Base-by-base conservation (phyloP, 2,888 invertebrate species). In the Harmothoe impar region DNA sequence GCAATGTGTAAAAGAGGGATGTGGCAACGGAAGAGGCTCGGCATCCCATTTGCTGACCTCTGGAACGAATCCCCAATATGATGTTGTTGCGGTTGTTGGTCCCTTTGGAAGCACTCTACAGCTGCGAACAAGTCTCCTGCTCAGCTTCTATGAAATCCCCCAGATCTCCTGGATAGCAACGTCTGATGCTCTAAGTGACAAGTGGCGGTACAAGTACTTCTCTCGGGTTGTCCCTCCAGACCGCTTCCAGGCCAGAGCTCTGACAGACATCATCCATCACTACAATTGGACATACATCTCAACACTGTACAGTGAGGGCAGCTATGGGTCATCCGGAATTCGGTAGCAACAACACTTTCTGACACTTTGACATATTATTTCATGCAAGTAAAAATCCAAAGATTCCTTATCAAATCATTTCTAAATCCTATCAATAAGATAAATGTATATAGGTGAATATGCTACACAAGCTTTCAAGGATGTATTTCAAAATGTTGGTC, bases 261-360 rank as follows among this genome's bases (percentile, higher is more conserved):
- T 93, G 12, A 90, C 92, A 17, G 93, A 93, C 90, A 84, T 93
- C 17, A 29, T 93, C 72, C 20, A 81, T n/a, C 52, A 90, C 31
- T 92, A 92, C 88, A 88, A 91, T 25, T 93, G 93, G 93, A 91
- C 92, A 23, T 93, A 93, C 89, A 86, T 93, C 15, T 92, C 93
- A 0, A 90, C 93, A 0, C 35, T 93, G 23, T 93, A 92, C 91
- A 86, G 91, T 17, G 91, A 92, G 54, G 92, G 92, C 17, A 91
- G 89, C 54, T 93, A 93, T 89, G 93, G 93, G 31, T 33, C 89
- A 33, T 43, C 23, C 17, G 93, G 92, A 0, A 92, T 91, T 62
- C 89, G 90, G 51, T 31, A 43, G 10, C 43, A 7, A 43, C n/a
- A n/a, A n/a, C n/a, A n/a, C n/a, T n/a, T n/a, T n/a, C n/a, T n/a